phyloP scores from a whole-genome alignment of 2,113 vertebrate genomes.

The Hemiscyllium ocellatum region DNA sequence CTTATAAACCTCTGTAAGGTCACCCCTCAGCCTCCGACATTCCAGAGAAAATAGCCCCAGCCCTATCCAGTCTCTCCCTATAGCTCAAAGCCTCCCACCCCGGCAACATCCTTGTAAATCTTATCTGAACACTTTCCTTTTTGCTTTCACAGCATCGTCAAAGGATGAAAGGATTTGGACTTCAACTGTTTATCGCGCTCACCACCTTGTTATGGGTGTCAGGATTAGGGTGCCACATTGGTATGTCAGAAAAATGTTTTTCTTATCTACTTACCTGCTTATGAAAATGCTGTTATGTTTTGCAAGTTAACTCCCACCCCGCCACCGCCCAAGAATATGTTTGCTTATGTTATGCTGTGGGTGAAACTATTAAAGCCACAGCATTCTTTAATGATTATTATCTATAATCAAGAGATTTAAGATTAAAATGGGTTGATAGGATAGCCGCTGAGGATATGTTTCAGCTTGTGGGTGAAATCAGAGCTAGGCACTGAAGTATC shows the following conservation, averaged over 20 bases:
- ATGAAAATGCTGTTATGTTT: neutral
- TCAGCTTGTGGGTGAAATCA: neutral
- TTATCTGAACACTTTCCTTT: neutral
- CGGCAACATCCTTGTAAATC: too few species aligned
- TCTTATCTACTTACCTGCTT: too few species aligned
- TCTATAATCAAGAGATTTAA: neutral
- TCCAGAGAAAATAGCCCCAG: too few species aligned
- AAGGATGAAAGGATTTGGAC: neutral
- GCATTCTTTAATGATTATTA: neutral
- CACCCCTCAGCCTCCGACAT: too few species aligned
- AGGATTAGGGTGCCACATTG: neutral
- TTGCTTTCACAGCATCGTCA: neutral
- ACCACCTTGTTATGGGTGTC: neutral
- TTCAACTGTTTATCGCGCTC: neutral
- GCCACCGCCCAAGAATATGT: too few species aligned
- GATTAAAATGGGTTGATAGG: neutral
- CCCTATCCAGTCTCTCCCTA: too few species aligned
- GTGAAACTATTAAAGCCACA: neutral
- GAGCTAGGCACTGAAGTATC: neutral
- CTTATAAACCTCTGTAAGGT: too few species aligned
- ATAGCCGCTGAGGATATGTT: neutral
- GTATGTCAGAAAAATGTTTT: neutral
- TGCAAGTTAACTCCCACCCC: neutral
- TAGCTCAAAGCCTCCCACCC: too few species aligned
- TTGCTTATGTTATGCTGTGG: neutral